Conservation (phyloP, 1,140 invertebrate genomes). For the Rhysida immarginata region DNA sequence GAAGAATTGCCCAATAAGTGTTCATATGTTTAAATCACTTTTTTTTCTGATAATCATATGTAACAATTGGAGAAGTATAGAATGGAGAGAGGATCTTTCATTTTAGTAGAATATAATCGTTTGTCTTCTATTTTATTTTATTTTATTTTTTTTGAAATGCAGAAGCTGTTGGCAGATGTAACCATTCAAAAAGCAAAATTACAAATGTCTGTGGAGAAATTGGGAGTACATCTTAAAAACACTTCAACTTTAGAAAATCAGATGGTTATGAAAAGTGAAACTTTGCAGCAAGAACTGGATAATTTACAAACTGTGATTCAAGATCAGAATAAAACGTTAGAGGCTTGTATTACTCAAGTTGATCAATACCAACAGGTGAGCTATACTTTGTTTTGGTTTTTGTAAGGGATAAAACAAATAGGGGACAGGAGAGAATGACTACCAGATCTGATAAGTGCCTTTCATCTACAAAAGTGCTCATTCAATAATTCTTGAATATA, state of each 20-base stretch:
- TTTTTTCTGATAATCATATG: too few species aligned
- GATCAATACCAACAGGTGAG: conserved; percentile 69
- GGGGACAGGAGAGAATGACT: too few species aligned
- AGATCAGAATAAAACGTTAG: conserved; percentile 51
- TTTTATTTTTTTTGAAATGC: neutral
- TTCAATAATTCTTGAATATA: too few species aligned
- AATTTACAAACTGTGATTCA: conserved; percentile 44
- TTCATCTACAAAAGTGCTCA: too few species aligned
- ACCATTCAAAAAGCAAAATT: conserved; percentile 82
- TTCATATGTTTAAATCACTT: too few species aligned
- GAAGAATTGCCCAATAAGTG: too few species aligned
- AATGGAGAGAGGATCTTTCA: too few species aligned
- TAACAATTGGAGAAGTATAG: too few species aligned
- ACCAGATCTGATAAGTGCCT: too few species aligned
- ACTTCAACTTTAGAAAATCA: conserved; percentile 49
- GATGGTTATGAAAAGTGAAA: conserved; percentile 50
- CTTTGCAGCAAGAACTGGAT: conserved; percentile 50
- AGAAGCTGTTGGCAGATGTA: conserved; percentile 67
- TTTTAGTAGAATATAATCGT: neutral
- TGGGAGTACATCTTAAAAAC: conserved; percentile 29
- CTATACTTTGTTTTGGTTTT: too few species aligned
- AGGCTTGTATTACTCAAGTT: conserved; percentile 63
- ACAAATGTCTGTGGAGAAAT: conserved; percentile 75
- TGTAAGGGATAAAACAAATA: too few species aligned
- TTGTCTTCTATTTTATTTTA: neutral